Evolutionary conservation across 2,797 vertebrate genomes (phyloP), one percentile per base, ranked within the genome.

Genomic region (Merluccius polli): DNA sequence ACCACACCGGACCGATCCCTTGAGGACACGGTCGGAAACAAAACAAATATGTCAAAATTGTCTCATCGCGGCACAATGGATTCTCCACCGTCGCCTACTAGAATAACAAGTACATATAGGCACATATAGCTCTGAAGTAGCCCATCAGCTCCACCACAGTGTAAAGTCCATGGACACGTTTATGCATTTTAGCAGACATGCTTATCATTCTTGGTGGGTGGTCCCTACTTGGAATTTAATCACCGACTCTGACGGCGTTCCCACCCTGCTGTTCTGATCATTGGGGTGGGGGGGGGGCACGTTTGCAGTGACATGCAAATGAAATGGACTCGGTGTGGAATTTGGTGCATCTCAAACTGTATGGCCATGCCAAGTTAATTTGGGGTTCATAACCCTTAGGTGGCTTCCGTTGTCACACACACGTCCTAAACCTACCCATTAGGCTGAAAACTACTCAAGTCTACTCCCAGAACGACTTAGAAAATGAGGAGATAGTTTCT

Each of bases 21-120:
- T 0, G 0, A 81, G 80, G 85, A 87, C 82, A 75, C 83, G 38
- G 81, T 84, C 89, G 87, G 76, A 83, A 89, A 90, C 89, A 90
- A 85, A 89, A 68, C 79, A 81, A 83, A 79, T 74, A 79, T 75
- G 75, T 44, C 52, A 35, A 11, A 67, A n/a, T 72, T 52, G 4
- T 73, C 79, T 41, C 67, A 78, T 79, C 38, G 68, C 70, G 76
- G 74, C 81, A 79, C 36, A 69, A 0, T 27, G 38, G 73, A 72
- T 76, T 81, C 21, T n/a, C 72, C 82, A 80, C 35, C 65, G 71
- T 21, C 52, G n/a, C 9, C 2, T 7, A n/a, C 70, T 71, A 52
- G 59, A 65, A 27, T 65, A 65, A 65, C 59, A 27, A 65, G n/a
- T 24, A 65, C n/a, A 27, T 16, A 48, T 5, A 48, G 10, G n/a